These are phyloP conservation scores for Salvelinus fontinalis DNA, from an alignment of 2,113 vertebrate species.

Conservation along the genomic window DNA sequence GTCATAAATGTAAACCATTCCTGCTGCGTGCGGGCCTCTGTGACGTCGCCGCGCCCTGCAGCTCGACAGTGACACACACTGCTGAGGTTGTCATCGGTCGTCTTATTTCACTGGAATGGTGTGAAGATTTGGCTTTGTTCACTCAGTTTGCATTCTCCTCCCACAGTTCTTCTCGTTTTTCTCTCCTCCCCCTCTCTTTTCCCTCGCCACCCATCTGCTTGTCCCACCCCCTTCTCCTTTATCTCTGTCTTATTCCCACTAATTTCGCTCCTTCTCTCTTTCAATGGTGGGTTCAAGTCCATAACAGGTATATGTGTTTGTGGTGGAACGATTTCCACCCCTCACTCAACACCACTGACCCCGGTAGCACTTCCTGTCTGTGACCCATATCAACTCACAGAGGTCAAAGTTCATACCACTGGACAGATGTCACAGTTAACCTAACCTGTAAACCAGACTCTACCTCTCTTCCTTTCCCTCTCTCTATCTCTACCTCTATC, in stretches of 20 bases:
- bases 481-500: background rate
- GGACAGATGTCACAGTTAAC: constrained; percentile 24
- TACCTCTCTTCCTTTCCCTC: no score
- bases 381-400: constrained; percentile 17
- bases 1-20: constrained; percentile 32
- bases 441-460: background rate
- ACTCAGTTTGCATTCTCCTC: background rate
- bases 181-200: background rate
- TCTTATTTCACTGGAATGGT: background rate
- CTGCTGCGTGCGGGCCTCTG: constrained; percentile 15
- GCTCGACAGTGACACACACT: constrained; percentile 3
- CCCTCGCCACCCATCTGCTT: background rate
- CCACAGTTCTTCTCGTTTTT: background rate
- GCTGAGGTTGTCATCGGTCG: constrained; percentile 38
- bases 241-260: background rate
- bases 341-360: constrained; percentile 14
- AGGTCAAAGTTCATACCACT: constrained; percentile 47
- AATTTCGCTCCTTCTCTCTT: background rate
- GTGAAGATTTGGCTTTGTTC: constrained; percentile 1
- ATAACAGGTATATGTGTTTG: background rate
- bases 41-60: background rate
- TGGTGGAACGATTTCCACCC: constrained; percentile 1
- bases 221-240: background rate
- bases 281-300: background rate
- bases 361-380: constrained; percentile 35